A percentile compares a stretch with the other conserved stretches of the same genome.
phyloP scores from a whole-genome alignment of 2,888 invertebrate genomes.

The Tipula confusa region DNA sequence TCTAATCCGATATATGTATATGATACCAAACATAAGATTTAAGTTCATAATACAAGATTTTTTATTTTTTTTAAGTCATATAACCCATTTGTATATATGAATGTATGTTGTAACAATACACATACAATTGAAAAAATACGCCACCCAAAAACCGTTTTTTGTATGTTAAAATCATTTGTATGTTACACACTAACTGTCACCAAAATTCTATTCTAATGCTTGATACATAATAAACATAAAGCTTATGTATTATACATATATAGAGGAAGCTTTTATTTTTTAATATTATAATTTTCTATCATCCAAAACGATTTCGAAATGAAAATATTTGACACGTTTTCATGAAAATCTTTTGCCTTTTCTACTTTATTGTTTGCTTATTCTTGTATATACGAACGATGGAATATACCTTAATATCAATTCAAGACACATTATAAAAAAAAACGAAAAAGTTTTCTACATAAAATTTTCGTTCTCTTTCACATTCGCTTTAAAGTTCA shows the following conservation, averaged over 20 bases:
- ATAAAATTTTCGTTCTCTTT: not conserved
- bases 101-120: not conserved
- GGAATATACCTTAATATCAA: not conserved
- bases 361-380: not conserved
- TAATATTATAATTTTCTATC: slow-evolving; percentile 20
- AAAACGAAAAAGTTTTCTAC: not conserved
- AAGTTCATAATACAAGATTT: not conserved
- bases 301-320: not conserved
- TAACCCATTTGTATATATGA: not conserved
- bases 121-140: not conserved
- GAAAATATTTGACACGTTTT: not conserved
- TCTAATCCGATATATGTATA: not conserved
- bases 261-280: not conserved
- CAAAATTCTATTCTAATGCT: not conserved
- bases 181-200: not conserved
- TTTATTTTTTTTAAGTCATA: not conserved
- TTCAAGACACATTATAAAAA: slow-evolving; percentile 16
- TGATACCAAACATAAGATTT: not conserved
- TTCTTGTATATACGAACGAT: not conserved
- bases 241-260: not conserved
- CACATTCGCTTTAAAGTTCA: not conserved
- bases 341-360: not conserved
- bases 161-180: not conserved
- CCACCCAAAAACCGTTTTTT: not conserved
- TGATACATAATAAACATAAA: slow-evolving; percentile 1